A percentile compares a stretch with the other conserved stretches of the same genome.
Evolutionary conservation across 2,797 vertebrate species (phyloP).

Genomic region (Malurus leucopterus): DNA sequence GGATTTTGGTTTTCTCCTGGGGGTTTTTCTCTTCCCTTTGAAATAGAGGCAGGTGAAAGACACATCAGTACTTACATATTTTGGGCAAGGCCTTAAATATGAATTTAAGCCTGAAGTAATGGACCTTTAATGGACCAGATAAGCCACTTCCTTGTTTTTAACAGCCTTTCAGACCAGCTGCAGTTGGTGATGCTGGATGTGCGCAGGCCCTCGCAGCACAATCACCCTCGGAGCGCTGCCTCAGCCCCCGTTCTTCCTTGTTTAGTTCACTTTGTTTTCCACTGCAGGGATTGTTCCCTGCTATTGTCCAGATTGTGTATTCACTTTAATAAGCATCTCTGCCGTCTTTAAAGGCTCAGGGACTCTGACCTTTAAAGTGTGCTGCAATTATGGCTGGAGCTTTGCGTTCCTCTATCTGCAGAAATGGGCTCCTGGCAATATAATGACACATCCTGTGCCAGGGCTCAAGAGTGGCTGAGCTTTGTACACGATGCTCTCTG

Average conservation of each 20-base stretch:
- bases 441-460: constrained; percentile 23
- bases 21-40: neutral
- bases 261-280: neutral
- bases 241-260: neutral
- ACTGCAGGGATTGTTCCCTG: neutral
- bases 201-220: neutral
- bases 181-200: neutral
- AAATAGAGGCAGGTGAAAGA: neutral
- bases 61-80: neutral
- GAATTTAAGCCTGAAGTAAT: neutral
- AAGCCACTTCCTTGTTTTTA: neutral
- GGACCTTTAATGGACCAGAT: neutral
- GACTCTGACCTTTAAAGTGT: constrained; percentile 71
- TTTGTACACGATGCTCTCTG: constrained; percentile 15
- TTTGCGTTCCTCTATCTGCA: constrained; percentile 60
- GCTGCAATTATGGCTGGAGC: constrained; percentile 62
- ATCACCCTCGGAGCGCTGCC: neutral
- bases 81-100: neutral
- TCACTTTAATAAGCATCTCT: constrained; percentile 49
- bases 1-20: neutral
- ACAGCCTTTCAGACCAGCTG: neutral
- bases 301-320: neutral
- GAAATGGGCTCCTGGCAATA: constrained; percentile 66
- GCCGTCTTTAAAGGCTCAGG: constrained; percentile 34
- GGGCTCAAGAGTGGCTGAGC: neutral